Conservation (phyloP, 2,888 invertebrate species). For the Drosophila pullipes region DNA sequence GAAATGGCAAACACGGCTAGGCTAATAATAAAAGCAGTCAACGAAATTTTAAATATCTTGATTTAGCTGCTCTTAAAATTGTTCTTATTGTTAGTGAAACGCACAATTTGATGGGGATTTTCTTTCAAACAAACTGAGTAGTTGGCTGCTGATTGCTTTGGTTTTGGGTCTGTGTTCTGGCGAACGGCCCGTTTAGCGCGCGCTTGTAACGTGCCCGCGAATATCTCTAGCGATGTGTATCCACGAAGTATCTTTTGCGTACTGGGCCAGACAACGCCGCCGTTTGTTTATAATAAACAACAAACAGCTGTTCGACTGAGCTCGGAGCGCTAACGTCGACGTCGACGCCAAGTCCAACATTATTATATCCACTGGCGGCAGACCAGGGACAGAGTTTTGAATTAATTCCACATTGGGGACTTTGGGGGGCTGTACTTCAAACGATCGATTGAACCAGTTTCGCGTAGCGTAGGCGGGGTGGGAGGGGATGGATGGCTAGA, state of each 20-base stretch:
- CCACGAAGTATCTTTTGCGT: conserved; percentile 69
- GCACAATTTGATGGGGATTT: conserved; percentile 1
- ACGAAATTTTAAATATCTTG: conserved; percentile 5
- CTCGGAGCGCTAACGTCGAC: conserved; percentile 23
- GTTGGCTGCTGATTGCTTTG: conserved; percentile 24
- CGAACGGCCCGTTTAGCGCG: conserved; percentile 69
- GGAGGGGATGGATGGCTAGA: background rate
- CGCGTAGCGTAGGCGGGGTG: background rate
- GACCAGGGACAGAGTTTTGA: conserved; percentile 26
- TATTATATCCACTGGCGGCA: conserved; percentile 52
- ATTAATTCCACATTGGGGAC: conserved; percentile 10
- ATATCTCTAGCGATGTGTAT: conserved; percentile 64
- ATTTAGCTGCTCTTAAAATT: background rate
- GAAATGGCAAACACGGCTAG: conserved; percentile 35
- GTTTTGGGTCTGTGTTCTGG: conserved; percentile 55
- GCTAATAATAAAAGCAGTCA: conserved; percentile 48
- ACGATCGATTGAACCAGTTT: conserved; percentile 38
- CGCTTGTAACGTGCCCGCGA: conserved; percentile 47
- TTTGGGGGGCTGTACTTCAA: conserved; percentile 18
- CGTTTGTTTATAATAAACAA: conserved; percentile 76
- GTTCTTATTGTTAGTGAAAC: background rate
- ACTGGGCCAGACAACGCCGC: conserved; percentile 60
- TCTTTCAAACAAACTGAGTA: background rate
- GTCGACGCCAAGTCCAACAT: conserved; percentile 24
- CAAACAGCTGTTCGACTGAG: conserved; percentile 66